phyloP scores from a whole-genome alignment of 2,113 vertebrate species.

The Neodontobutis hainanensis region DNA sequence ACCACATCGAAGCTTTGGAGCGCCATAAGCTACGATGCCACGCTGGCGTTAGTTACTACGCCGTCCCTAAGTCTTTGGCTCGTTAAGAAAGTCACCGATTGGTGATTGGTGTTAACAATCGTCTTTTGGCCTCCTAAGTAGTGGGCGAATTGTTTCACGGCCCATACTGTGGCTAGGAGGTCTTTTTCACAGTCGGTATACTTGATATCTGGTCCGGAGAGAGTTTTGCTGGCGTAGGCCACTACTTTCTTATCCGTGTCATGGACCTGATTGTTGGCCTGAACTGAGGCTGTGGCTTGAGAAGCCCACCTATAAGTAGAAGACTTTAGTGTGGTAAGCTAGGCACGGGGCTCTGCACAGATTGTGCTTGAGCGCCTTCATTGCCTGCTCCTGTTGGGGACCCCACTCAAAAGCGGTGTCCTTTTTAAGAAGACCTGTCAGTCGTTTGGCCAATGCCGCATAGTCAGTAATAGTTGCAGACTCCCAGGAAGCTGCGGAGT shows the following conservation, averaged over 20 bases:
- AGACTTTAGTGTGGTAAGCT: constrained; percentile 1
- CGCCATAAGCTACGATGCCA: constrained; percentile 10
- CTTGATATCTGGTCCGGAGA: constrained; percentile 1
- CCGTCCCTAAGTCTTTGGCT: constrained; percentile 9
- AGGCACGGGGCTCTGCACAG: no score
- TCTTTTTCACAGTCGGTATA: constrained; percentile 20
- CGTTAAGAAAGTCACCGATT: constrained; percentile 10
- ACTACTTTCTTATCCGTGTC: no score
- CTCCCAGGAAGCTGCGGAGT: no score
- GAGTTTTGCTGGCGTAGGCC: neutral
- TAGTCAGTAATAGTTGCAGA: constrained; percentile 17
- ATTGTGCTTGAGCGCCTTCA: no score
- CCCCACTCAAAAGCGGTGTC: neutral
- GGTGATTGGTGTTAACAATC: constrained; percentile 10
- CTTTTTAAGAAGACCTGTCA: neutral
- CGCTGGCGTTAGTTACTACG: neutral
- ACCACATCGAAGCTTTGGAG: constrained; percentile 8
- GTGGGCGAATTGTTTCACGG: neutral
- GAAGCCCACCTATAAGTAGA: no score
- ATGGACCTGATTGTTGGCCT: no score
- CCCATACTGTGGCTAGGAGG: neutral
- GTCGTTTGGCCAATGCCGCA: constrained; percentile 9
- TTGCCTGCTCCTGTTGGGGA: no score
- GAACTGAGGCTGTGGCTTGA: no score
- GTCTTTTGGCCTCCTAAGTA: constrained; percentile 7